Conservation (phyloP, 2,113 vertebrate genomes). For the Dunckerocampus dactyliophorus region DNA sequence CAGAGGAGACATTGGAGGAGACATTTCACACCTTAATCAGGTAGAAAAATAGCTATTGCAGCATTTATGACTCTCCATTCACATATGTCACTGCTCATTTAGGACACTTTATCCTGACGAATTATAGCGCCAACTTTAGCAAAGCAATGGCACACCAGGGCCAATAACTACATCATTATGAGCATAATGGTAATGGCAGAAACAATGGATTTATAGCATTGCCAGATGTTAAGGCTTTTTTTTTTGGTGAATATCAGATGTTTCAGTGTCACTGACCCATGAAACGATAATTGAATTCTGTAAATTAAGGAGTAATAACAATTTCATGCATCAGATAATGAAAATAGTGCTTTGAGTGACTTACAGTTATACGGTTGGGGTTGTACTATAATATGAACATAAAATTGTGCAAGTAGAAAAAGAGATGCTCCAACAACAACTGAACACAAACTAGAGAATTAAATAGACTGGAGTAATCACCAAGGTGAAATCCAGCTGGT, state of each 20-base stretch:
- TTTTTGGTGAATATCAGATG: not conserved
- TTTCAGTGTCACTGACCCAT: constrained; percentile 6
- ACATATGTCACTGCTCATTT: constrained; percentile 38
- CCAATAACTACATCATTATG: constrained; percentile 1
- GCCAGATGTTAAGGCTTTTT: not conserved
- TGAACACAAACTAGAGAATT: not conserved
- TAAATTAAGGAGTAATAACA: not conserved
- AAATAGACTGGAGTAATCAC: not conserved
- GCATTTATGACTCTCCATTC: constrained; percentile 17
- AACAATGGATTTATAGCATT: not conserved
- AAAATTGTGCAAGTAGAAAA: no score
- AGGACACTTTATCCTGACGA: constrained; percentile 15
- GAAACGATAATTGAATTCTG: not conserved
- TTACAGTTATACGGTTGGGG: no score
- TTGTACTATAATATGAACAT: no score
- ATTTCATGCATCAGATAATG: no score
- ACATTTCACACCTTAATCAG: constrained; percentile 49
- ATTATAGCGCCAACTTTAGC: constrained; percentile 1
- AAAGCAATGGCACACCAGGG: constrained; percentile 3
- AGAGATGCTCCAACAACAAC: not conserved
- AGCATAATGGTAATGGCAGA: constrained; percentile 5
- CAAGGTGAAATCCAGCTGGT: not conserved
- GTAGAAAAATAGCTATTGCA: constrained; percentile 36
- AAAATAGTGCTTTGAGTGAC: no score
- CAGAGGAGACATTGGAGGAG: constrained; percentile 27